Evolutionary conservation across 2,888 invertebrate species (phyloP).

Genomic region (Sarcophaga rosellei): DNA sequence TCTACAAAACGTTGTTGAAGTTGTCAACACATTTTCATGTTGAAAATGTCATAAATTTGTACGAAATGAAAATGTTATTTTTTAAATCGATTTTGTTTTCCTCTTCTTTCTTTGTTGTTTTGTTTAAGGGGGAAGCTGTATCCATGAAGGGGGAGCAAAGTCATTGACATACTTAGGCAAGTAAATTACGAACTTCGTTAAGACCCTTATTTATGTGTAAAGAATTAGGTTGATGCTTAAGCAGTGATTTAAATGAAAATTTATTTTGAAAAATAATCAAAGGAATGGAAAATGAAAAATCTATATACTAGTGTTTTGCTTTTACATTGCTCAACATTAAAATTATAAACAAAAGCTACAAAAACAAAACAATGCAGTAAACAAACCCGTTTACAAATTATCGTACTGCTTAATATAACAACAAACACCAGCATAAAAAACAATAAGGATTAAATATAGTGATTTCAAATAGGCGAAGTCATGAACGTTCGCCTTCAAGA

Average conservation of each 20-base stretch:
- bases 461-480: too few relatives aligned
- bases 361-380: too few relatives aligned
- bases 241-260: slow-evolving; percentile 9
- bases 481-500: too few relatives aligned
- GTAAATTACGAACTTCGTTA: not conserved
- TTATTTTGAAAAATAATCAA: not conserved
- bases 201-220: slow-evolving; percentile 12
- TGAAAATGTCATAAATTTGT: slow-evolving; percentile 67
- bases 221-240: slow-evolving; percentile 51
- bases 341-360: too few relatives aligned
- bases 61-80: slow-evolving; percentile 33
- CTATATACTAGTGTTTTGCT: too few relatives aligned
- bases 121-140: not conserved
- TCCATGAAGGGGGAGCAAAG: slow-evolving; percentile 10
- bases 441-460: too few relatives aligned
- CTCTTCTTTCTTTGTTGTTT: not conserved
- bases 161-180: slow-evolving; percentile 53
- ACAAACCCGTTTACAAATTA: too few relatives aligned
- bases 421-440: too few relatives aligned
- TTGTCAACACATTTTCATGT: slow-evolving; percentile 65
- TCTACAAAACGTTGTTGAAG: slow-evolving; percentile 42
- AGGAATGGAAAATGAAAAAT: too few relatives aligned
- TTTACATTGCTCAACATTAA: too few relatives aligned
- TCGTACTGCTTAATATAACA: too few relatives aligned
- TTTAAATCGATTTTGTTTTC: not conserved